phyloP scores from a whole-genome alignment of 2,888 invertebrate species.

The Cephus runcator region DNA sequence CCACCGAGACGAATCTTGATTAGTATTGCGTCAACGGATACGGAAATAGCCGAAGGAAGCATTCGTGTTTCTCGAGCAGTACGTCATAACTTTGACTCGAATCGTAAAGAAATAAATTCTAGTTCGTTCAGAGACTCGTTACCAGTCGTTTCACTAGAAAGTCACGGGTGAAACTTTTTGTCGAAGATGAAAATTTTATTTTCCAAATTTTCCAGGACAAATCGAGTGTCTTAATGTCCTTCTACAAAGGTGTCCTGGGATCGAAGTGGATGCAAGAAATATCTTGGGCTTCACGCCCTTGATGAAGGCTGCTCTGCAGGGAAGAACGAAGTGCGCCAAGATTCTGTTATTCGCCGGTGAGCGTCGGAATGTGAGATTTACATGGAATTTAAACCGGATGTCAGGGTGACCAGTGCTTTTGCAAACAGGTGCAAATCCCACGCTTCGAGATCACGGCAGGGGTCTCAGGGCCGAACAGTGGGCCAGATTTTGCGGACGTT shows the following conservation, averaged over 20 bases:
- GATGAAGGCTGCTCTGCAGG: conserved; percentile 81
- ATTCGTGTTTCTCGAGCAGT: neutral
- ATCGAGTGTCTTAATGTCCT: conserved; percentile 76
- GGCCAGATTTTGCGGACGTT: conserved; percentile 79
- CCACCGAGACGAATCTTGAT: neutral
- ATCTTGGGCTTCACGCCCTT: conserved; percentile 78
- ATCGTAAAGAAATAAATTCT: neutral
- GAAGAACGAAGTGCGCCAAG: conserved; percentile 79
- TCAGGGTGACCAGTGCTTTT: conserved; percentile 21
- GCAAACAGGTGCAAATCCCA: conserved; percentile 74
- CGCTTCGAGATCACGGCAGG: conserved; percentile 74
- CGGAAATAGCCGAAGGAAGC: neutral
- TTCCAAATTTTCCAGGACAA: conserved; percentile 69
- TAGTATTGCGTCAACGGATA: neutral
- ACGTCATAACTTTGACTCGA: neutral
- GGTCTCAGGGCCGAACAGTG: conserved; percentile 79
- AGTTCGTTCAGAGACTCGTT: neutral
- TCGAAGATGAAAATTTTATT: neutral
- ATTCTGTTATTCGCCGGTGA: conserved; percentile 78
- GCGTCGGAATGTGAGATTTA: conserved; percentile 20
- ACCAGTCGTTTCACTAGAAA: neutral
- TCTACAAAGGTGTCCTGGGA: conserved; percentile 72
- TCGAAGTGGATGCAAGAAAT: conserved; percentile 78
- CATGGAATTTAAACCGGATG: neutral
- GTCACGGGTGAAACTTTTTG: neutral